A percentile compares a stretch with the other conserved stretches of the same genome.
Evolutionary conservation across 1,140 invertebrate genomes (phyloP).

Genomic region (Proales similis): DNA sequence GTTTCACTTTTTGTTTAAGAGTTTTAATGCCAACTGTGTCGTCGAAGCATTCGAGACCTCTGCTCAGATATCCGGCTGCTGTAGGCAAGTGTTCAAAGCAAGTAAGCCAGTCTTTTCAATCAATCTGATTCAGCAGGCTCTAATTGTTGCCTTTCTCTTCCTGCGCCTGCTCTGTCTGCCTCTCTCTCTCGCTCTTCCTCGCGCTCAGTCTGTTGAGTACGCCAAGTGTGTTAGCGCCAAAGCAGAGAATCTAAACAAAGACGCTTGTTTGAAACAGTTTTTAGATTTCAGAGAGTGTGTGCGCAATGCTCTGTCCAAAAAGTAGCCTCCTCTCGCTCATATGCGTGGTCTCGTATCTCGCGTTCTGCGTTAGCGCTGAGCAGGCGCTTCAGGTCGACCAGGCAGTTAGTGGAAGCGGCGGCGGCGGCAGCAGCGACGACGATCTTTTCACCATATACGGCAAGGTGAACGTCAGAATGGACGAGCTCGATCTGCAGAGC

Average conservation of each 20-base stretch:
- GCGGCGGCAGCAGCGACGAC: neutral
- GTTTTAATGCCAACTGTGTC: too few species aligned
- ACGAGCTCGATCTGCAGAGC: conserved; percentile 15
- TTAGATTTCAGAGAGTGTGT: conserved; percentile 24
- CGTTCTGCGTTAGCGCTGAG: neutral
- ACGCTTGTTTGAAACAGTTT: conserved; percentile 37
- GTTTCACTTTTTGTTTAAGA: too few species aligned
- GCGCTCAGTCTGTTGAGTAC: conserved; percentile 29
- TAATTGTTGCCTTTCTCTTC: neutral
- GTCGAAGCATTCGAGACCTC: too few species aligned
- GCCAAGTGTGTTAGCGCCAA: conserved; percentile 18
- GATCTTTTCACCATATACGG: conserved; percentile 16
- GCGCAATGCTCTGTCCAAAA: conserved; percentile 33
- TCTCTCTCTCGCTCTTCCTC: too few species aligned
- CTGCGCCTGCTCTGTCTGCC: too few species aligned
- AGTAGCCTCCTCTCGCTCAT: neutral
- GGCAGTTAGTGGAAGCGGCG: neutral
- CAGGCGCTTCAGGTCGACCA: neutral
- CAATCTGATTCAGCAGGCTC: neutral
- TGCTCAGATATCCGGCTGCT: conserved; percentile 26
- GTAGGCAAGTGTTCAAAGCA: conserved; percentile 25
- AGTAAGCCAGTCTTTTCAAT: conserved; percentile 10
- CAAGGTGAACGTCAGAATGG: conserved; percentile 17
- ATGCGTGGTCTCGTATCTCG: neutral
- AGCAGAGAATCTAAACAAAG: conserved; percentile 26